Conservation (phyloP, 2,888 invertebrate genomes). For the Lasioglossum lativentre region DNA sequence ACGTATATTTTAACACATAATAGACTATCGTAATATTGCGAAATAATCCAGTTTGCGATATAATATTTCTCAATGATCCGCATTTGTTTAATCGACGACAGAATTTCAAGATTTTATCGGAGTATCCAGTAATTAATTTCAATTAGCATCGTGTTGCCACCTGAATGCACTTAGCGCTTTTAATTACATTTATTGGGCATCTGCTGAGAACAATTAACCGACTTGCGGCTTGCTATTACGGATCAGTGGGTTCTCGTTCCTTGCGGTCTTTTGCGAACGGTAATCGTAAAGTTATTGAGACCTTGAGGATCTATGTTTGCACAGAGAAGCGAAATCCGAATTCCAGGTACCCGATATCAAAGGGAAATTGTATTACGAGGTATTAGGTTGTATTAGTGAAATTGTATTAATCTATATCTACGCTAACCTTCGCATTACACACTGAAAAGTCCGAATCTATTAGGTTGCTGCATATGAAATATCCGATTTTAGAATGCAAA, state of each 20-base stretch:
- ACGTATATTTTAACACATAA: background rate
- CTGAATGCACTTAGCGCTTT: background rate
- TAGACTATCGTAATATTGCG: background rate
- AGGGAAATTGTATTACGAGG: background rate
- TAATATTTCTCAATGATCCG: background rate
- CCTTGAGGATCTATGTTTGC: background rate
- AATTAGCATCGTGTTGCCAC: background rate
- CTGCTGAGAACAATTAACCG: slow-evolving; percentile 17
- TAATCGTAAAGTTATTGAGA: slow-evolving; percentile 9
- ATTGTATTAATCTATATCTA: background rate
- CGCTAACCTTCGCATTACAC: too few relatives aligned
- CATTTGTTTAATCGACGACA: background rate
- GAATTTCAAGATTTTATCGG: background rate
- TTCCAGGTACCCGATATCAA: background rate
- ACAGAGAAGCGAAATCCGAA: background rate
- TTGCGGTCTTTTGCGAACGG: background rate
- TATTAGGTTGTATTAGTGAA: background rate
- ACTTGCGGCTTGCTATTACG: slow-evolving; percentile 13
- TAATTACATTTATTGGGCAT: slow-evolving; percentile 17
- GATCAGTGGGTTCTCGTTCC: slow-evolving; percentile 15
- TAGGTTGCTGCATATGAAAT: too few relatives aligned
- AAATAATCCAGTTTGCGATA: background rate
- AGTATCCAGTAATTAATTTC: background rate
- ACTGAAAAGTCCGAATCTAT: too few relatives aligned
- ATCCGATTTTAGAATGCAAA: too few relatives aligned